phyloP scores from a whole-genome alignment of 2,888 invertebrate genomes.

The Trichopoda pennipes region DNA sequence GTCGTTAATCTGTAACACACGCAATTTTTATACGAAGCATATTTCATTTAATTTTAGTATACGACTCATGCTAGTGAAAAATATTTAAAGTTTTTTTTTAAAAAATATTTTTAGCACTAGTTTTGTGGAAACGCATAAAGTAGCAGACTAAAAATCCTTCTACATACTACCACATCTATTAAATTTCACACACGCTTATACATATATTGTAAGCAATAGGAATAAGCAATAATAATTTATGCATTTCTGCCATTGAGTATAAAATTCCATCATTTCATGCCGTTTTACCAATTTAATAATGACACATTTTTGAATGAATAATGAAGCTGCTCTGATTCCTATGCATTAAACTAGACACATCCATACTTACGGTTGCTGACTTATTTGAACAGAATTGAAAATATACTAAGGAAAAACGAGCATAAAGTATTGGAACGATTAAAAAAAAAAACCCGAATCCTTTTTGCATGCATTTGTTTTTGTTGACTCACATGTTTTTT shows the following conservation, averaged over 20 bases:
- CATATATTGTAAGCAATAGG: too few species aligned
- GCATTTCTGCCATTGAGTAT: slow-evolving; percentile 37
- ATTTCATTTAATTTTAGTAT: too few species aligned
- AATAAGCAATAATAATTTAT: slow-evolving; percentile 54
- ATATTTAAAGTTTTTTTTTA: too few species aligned
- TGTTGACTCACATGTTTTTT: neutral
- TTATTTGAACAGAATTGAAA: neutral
- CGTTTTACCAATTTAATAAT: slow-evolving; percentile 58
- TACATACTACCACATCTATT: neutral
- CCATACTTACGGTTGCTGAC: neutral
- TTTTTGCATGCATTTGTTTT: neutral
- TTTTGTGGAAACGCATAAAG: too few species aligned
- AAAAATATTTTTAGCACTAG: too few species aligned
- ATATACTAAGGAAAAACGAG: neutral
- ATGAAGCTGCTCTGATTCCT: slow-evolving; percentile 35
- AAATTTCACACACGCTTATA: neutral
- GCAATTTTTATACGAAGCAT: too few species aligned
- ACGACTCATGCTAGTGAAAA: too few species aligned
- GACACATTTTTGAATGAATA: slow-evolving; percentile 61
- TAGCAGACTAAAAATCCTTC: too few species aligned
- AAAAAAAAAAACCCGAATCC: neutral
- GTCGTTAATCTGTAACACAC: too few species aligned
- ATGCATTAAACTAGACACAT: neutral
- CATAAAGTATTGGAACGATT: neutral
- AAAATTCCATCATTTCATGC: slow-evolving; percentile 56